These are phyloP conservation scores for Phoxinus phoxinus DNA, from an alignment of 2,113 vertebrate species.

Conservation along the genomic window DNA sequence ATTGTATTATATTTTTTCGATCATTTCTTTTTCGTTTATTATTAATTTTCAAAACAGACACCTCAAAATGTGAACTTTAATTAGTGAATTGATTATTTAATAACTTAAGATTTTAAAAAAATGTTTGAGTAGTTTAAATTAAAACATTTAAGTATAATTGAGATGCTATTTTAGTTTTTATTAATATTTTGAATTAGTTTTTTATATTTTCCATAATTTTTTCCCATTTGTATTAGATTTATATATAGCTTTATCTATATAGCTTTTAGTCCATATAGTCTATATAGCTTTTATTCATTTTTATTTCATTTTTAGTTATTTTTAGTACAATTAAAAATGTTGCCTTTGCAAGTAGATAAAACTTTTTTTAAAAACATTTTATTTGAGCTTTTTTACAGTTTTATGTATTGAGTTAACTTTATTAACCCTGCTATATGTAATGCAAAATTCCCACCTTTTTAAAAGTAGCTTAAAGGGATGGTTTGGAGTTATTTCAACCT, in stretches of 20 bases:
- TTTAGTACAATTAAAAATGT: too few relatives aligned
- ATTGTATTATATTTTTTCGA: too few relatives aligned
- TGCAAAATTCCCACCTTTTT: not conserved
- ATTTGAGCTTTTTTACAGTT: not conserved
- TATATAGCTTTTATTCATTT: not conserved
- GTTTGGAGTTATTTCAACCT: too few relatives aligned
- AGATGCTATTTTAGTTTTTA: not conserved
- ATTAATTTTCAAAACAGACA: not conserved
- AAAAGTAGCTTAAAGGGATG: not conserved
- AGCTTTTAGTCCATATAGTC: too few relatives aligned
- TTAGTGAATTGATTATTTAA: not conserved
- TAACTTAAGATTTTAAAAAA: not conserved
- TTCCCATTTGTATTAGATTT: not conserved
- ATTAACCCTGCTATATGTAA: not conserved
- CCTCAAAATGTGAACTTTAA: not conserved
- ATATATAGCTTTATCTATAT: too few relatives aligned
- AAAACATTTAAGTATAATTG: not conserved
- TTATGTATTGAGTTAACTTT: not conserved
- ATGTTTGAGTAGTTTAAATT: not conserved
- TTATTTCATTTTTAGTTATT: not conserved
- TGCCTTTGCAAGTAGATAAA: too few relatives aligned
- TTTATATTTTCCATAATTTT: not conserved
- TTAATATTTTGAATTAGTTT: not conserved
- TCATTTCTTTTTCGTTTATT: too few relatives aligned
- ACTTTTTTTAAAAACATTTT: too few relatives aligned